Percentiles rank a stretch among this genome's conserved stretches.
phyloP scores from a whole-genome alignment of 2,888 invertebrate genomes.

The Balanococcus diminutus region DNA sequence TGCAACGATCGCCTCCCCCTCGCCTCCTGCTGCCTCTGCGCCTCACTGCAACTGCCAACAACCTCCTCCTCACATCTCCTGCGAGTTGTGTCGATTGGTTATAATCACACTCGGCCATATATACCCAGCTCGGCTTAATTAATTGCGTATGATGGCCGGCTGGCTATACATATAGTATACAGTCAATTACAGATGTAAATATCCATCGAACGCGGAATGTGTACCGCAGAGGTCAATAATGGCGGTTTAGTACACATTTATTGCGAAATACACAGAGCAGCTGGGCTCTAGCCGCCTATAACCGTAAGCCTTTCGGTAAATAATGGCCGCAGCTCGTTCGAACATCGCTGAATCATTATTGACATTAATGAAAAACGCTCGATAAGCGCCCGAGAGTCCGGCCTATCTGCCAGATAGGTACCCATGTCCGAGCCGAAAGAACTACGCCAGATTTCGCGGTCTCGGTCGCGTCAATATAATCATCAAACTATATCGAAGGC shows the following conservation, averaged over 20 bases:
- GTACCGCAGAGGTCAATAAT: slow-evolving; percentile 25
- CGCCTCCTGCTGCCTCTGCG: too few species aligned
- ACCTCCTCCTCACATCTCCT: background rate
- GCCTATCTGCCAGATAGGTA: too few species aligned
- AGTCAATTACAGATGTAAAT: slow-evolving; percentile 40
- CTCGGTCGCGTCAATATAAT: background rate
- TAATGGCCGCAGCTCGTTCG: background rate
- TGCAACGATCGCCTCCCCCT: background rate
- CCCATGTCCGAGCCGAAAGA: background rate
- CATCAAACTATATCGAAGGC: background rate
- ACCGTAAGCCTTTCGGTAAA: slow-evolving; percentile 23
- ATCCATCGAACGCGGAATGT: slow-evolving; percentile 15
- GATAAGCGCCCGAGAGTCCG: background rate
- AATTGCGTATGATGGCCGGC: slow-evolving; percentile 26
- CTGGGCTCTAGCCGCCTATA: background rate
- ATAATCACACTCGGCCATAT: background rate
- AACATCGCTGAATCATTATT: background rate
- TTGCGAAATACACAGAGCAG: background rate
- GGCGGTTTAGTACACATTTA: background rate
- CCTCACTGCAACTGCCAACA: background rate
- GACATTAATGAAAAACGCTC: background rate
- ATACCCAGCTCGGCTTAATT: slow-evolving; percentile 1
- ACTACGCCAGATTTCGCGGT: background rate
- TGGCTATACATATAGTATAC: background rate
- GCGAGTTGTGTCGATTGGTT: background rate